Evolutionary conservation across 2,797 vertebrate species (phyloP).

Genomic region (Oreochromis mossambicus): DNA sequence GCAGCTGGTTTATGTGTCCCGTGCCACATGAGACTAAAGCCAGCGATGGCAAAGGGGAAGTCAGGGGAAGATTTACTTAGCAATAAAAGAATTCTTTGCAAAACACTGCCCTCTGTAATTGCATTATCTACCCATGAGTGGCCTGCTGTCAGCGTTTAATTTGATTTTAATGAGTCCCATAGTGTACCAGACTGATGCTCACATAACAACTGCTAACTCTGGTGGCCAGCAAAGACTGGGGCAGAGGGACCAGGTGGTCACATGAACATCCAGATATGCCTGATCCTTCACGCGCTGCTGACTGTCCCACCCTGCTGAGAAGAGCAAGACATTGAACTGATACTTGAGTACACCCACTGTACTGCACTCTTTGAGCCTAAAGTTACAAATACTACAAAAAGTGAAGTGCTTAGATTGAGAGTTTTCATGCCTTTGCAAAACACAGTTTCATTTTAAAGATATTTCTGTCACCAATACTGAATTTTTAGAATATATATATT

Average conservation of each 20-base stretch:
- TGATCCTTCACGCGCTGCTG: constrained; percentile 6
- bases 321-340: neutral
- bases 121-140: constrained; percentile 53
- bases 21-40: neutral
- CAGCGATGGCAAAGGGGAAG: neutral
- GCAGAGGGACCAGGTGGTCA: neutral
- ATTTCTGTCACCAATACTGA: neutral
- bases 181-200: constrained; percentile 18
- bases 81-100: constrained; percentile 38
- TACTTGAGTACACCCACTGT: neutral
- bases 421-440: neutral
- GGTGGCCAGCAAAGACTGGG: constrained; percentile 3
- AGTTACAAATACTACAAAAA: neutral
- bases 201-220: neutral
- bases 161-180: constrained; percentile 56
- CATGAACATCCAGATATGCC: neutral
- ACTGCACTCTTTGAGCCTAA: neutral
- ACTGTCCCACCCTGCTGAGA: neutral
- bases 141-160: constrained; percentile 52
- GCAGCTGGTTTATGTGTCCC: neutral
- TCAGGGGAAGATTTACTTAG: constrained; percentile 6
- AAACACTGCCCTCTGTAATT: constrained; percentile 53
- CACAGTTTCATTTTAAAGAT: neutral
- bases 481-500: neutral
- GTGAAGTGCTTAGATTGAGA: neutral